Conservation (phyloP, 2,797 vertebrate species). For the Eidolon dupreanum region DNA sequence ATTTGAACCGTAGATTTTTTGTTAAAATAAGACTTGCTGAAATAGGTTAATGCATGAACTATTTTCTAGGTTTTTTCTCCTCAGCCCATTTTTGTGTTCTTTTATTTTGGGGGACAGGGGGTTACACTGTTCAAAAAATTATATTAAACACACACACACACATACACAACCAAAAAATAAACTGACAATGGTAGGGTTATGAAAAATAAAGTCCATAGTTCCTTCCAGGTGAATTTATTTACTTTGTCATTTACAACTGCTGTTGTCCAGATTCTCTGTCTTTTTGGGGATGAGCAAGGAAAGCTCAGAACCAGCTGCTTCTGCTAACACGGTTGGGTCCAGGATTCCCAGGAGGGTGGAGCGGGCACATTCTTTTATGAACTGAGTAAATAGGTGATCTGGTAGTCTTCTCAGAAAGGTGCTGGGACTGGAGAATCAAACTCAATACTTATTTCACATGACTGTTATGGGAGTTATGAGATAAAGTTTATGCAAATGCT, state of each 20-base stretch:
- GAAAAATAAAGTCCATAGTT: background rate
- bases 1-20: background rate
- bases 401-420: conserved; percentile 34
- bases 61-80: conserved; percentile 11
- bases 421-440: conserved; percentile 36
- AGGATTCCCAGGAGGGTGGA: background rate
- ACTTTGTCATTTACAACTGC: background rate
- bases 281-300: background rate
- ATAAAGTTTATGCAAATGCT: conserved; percentile 35
- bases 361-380: conserved; percentile 47
- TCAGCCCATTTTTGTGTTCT: background rate
- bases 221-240: background rate
- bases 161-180: background rate
- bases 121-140: background rate
- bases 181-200: background rate
- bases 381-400: conserved; percentile 64
- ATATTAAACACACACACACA: background rate
- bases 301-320: background rate
- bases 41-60: background rate
- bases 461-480: conserved; percentile 25
- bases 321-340: background rate
- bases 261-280: background rate
- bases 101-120: background rate
- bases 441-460: background rate
- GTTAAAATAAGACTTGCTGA: background rate